phyloP scores from a whole-genome alignment of 2,888 invertebrate species.

The Noctua comes region DNA sequence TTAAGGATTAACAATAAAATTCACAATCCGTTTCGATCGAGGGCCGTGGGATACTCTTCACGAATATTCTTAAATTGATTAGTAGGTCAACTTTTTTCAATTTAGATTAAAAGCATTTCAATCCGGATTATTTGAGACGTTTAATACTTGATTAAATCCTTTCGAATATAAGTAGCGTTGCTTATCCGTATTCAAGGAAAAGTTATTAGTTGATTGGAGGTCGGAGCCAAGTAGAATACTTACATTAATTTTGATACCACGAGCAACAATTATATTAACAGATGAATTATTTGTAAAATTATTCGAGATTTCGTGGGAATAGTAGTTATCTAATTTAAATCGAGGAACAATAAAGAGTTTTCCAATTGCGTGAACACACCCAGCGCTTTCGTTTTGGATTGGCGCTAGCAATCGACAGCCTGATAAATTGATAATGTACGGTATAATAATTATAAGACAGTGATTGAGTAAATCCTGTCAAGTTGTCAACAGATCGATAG shows the following conservation, averaged over 20 bases:
- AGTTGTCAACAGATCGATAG: slow-evolving; percentile 58
- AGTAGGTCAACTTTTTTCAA: slow-evolving; percentile 44
- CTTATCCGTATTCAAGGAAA: slow-evolving; percentile 19
- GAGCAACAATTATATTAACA: slow-evolving; percentile 38
- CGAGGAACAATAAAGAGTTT: slow-evolving; percentile 55
- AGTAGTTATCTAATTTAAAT: slow-evolving; percentile 47
- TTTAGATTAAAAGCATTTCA: slow-evolving; percentile 55
- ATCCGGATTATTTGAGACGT: slow-evolving; percentile 52
- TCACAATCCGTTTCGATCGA: slow-evolving; percentile 31
- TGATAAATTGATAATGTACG: slow-evolving; percentile 39
- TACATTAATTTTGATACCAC: slow-evolving; percentile 12
- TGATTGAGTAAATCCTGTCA: slow-evolving; percentile 57
- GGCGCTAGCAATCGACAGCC: slow-evolving; percentile 34
- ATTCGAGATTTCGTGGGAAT: slow-evolving; percentile 28
- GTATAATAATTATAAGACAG: slow-evolving; percentile 47
- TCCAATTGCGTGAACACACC: slow-evolving; percentile 51
- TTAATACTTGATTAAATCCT: slow-evolving; percentile 53
- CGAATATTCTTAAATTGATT: slow-evolving; percentile 37
- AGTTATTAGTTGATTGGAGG: slow-evolving; percentile 35
- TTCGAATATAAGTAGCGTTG: slow-evolving; percentile 34
- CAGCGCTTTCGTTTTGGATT: slow-evolving; percentile 47
- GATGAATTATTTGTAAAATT: slow-evolving; percentile 49
- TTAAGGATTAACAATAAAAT: slow-evolving; percentile 46
- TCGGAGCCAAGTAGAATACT: background rate
- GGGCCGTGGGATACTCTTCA: slow-evolving; percentile 12